A percentile compares a stretch with the other conserved stretches of the same genome.
These are phyloP conservation scores for Gambelia wislizenii DNA, from an alignment of 2,797 vertebrate species.

Conservation along the genomic window DNA sequence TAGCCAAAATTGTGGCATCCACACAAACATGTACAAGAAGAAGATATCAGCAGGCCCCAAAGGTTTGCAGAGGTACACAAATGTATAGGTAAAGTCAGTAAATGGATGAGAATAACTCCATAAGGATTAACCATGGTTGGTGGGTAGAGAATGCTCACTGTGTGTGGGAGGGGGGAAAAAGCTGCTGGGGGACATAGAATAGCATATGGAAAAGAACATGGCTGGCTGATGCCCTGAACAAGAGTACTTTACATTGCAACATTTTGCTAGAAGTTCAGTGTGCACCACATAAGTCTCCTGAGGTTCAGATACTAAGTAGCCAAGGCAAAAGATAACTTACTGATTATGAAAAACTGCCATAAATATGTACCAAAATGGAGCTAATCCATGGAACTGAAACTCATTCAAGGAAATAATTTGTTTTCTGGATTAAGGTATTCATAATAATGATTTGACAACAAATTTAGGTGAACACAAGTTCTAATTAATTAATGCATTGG, in stretches of 20 bases:
- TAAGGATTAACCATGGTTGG: not conserved
- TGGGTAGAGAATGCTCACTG: not conserved
- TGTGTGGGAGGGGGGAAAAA: too few relatives aligned
- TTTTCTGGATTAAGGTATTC: slow-evolving; percentile 16
- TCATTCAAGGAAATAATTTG: slow-evolving; percentile 29
- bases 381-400: slow-evolving; percentile 1
- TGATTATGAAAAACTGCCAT: not conserved
- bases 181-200: not conserved
- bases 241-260: not conserved
- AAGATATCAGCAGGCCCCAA: not conserved
- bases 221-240: not conserved
- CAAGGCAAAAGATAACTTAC: not conserved
- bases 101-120: not conserved
- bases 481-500: slow-evolving; percentile 55
- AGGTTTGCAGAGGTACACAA: not conserved
- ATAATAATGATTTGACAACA: slow-evolving; percentile 12
- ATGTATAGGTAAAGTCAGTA: not conserved
- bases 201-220: not conserved
- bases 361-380: slow-evolving; percentile 24
- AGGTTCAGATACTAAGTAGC: not conserved
- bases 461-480: not conserved
- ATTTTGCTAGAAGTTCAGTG: not conserved
- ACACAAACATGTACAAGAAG: not conserved
- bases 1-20: not conserved
- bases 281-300: not conserved